A percentile compares a stretch with the other conserved stretches of the same genome.
Conservation (phyloP, 1,140 invertebrate genomes). For the Calephelis nemesis region DNA sequence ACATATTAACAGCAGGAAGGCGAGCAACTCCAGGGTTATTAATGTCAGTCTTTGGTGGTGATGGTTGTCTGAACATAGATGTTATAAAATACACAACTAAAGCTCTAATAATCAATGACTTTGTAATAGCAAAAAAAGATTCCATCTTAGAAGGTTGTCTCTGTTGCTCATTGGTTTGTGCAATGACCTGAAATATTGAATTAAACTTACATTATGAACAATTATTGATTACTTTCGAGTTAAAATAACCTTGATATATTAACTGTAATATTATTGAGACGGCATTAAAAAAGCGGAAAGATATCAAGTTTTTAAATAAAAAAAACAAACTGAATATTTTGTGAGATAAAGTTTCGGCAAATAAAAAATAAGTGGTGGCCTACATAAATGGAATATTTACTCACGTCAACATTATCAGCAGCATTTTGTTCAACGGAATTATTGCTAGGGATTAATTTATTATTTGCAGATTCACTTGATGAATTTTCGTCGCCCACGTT, state of each 20-base stretch:
- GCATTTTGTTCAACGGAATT: constrained; percentile 33
- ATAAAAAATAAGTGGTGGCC: background rate
- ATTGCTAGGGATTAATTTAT: constrained; percentile 46
- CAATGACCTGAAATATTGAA: constrained; percentile 57
- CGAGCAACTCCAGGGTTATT: constrained; percentile 53
- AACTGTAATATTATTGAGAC: too few relatives aligned
- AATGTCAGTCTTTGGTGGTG: constrained; percentile 72
- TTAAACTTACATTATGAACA: background rate
- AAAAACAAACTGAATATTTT: constrained; percentile 1
- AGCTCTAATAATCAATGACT: constrained; percentile 91
- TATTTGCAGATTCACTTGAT: constrained; percentile 35
- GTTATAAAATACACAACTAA: constrained; percentile 97
- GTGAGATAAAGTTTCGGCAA: constrained; percentile 7
- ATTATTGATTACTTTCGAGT: background rate
- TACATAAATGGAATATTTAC: constrained; percentile 25
- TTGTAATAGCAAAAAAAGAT: constrained; percentile 90
- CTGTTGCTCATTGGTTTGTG: constrained; percentile 63
- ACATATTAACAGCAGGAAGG: constrained; percentile 88
- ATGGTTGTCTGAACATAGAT: constrained; percentile 90
- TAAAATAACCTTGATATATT: background rate
- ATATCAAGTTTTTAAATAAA: background rate
- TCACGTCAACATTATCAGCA: constrained; percentile 48
- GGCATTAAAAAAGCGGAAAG: background rate
- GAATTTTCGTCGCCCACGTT: constrained; percentile 39
- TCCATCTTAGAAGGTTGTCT: constrained; percentile 85